Conservation (phyloP, 2,797 vertebrate species). For the Sebastes hubbsi region DNA sequence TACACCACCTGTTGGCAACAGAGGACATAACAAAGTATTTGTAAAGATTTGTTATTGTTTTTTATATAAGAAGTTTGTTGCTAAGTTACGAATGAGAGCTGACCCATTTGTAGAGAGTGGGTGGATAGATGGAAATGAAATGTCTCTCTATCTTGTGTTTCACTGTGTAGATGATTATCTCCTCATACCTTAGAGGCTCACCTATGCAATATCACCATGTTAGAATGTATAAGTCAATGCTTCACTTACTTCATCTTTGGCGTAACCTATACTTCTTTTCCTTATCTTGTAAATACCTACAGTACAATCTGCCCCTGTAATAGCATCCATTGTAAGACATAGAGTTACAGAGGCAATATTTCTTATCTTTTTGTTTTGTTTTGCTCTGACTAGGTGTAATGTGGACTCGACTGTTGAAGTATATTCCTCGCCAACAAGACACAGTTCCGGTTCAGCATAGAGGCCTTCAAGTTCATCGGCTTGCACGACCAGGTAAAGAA, state of each 20-base stretch:
- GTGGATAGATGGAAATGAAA: not conserved
- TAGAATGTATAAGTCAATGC: not conserved
- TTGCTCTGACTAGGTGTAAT: too few species aligned
- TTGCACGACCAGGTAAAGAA: too few species aligned
- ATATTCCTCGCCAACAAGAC: too few species aligned
- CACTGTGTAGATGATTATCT: not conserved
- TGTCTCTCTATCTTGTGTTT: not conserved
- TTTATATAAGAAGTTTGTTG: not conserved
- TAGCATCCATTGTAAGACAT: too few species aligned
- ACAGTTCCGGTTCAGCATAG: too few species aligned
- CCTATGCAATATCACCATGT: not conserved
- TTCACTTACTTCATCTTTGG: not conserved
- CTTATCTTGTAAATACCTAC: not conserved
- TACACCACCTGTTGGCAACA: too few species aligned
- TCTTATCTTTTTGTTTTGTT: too few species aligned
- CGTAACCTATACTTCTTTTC: not conserved
- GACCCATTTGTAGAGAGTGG: not conserved
- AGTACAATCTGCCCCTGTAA: not conserved
- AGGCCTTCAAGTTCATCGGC: too few species aligned
- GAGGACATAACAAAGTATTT: too few species aligned
- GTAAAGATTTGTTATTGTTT: not conserved
- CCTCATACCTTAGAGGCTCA: not conserved
- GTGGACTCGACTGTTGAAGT: too few species aligned
- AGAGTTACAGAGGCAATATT: too few species aligned
- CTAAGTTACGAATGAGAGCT: not conserved